Percentiles rank a stretch among this genome's conserved stretches.
Evolutionary conservation across 2,888 invertebrate species (phyloP).

Genomic region (Sphaerophoria taeniata): DNA sequence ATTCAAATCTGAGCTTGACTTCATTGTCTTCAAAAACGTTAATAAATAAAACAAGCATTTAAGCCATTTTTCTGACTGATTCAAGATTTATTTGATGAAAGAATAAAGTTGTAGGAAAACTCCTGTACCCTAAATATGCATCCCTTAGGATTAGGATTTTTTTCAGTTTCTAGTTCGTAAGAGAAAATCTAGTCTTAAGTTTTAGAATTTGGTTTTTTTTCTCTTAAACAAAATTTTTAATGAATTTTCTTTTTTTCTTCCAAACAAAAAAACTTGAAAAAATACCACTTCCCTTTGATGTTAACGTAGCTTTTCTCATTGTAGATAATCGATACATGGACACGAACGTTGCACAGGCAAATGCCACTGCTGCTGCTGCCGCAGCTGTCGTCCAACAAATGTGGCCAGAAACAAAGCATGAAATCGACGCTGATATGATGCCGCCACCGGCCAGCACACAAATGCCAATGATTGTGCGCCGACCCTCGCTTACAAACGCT

Average conservation of each 20-base stretch:
- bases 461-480: conserved; percentile 86
- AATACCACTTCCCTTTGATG: conserved; percentile 70
- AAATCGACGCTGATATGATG: conserved; percentile 87
- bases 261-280: conserved; percentile 42
- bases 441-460: conserved; percentile 86
- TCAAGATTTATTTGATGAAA: conserved; percentile 74
- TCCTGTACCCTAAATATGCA: conserved; percentile 21
- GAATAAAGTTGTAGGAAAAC: conserved; percentile 47
- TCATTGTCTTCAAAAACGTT: neutral
- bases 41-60: conserved; percentile 43
- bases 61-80: conserved; percentile 25
- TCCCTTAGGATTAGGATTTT: conserved; percentile 54
- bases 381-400: conserved; percentile 62
- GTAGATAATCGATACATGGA: conserved; percentile 81
- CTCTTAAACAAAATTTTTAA: conserved; percentile 12
- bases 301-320: conserved; percentile 76
- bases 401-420: conserved; percentile 83
- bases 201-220: conserved; percentile 23
- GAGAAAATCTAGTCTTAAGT: conserved; percentile 21
- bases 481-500: conserved; percentile 85
- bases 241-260: conserved; percentile 37
- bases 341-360: conserved; percentile 75
- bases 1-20: conserved; percentile 61
- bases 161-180: conserved; percentile 53
- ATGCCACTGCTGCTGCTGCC: conserved; percentile 33